Conservation (phyloP, 2,797 vertebrate genomes). For the Calcarius lapponicus region DNA sequence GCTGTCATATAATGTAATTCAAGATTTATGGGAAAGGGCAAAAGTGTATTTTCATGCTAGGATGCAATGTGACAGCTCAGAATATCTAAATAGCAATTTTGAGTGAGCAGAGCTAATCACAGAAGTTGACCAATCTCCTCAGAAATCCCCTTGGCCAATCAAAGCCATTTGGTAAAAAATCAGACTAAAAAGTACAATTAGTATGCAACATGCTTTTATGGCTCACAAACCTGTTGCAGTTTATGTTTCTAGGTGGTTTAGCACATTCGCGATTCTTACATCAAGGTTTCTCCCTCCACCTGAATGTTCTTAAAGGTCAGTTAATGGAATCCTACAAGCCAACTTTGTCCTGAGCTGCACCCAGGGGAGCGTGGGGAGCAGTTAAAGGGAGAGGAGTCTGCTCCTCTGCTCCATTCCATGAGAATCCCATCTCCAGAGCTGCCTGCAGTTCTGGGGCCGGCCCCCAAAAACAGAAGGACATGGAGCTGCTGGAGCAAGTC, state of each 20-base stretch:
- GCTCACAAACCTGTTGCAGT: background rate
- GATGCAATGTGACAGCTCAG: conserved; percentile 54
- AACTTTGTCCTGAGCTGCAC: background rate
- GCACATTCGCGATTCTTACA: background rate
- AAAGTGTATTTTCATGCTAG: conserved; percentile 61
- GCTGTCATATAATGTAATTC: conserved; percentile 58
- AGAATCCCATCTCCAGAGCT: background rate
- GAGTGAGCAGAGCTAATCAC: conserved; percentile 52
- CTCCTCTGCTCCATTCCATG: background rate
- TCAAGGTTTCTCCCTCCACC: background rate
- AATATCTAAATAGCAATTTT: conserved; percentile 65
- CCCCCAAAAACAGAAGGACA: accelerated
- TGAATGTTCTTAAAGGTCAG: background rate
- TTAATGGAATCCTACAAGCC: background rate
- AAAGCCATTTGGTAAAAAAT: conserved; percentile 43
- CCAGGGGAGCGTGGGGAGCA: background rate
- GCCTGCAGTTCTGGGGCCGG: too few relatives aligned
- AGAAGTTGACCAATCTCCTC: conserved; percentile 35
- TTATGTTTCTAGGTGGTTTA: background rate
- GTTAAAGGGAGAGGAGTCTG: background rate
- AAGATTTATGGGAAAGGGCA: conserved; percentile 70
- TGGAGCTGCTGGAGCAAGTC: background rate
- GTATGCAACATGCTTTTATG: background rate
- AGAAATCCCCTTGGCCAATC: conserved; percentile 27
- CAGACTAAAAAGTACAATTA: conserved; percentile 4